Evolutionary conservation across 1,140 invertebrate genomes (phyloP).

Genomic region (Aphidius ervi): DNA sequence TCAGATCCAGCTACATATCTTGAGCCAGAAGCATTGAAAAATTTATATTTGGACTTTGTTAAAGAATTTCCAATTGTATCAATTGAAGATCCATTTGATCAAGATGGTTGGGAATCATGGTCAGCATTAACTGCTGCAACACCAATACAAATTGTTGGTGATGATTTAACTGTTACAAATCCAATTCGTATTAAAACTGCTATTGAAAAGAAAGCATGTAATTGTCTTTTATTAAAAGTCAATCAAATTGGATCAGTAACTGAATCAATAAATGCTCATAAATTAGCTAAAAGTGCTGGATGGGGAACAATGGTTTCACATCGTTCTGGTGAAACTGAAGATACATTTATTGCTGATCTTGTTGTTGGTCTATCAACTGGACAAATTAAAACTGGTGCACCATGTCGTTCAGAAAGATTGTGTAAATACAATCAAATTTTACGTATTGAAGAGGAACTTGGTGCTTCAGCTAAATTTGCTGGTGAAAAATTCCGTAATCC

Average conservation of each 20-base stretch:
- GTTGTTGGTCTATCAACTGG: conserved; percentile 96
- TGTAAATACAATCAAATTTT: conserved; percentile 99
- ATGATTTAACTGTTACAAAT: conserved; percentile 95
- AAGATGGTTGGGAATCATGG: conserved; percentile 97
- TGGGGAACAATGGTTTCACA: conserved; percentile 99
- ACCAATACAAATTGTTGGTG: conserved; percentile 89
- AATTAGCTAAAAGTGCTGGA: conserved; percentile 86
- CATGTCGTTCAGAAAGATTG: conserved; percentile 95
- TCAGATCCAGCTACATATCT: conserved; percentile 78
- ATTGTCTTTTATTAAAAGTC: conserved; percentile 94
- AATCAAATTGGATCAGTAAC: conserved; percentile 98
- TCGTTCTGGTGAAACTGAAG: conserved; percentile 97
- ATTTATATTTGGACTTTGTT: conserved; percentile 88
- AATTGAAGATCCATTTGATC: conserved; percentile 98
- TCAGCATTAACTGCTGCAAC: conserved; percentile 73
- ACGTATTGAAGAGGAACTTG: conserved; percentile 97
- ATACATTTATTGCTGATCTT: conserved; percentile 97
- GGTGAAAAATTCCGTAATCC: conserved; percentile 92
- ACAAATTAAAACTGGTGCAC: conserved; percentile 98
- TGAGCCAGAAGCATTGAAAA: conserved; percentile 73
- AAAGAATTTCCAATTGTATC: conserved; percentile 94
- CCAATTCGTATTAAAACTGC: conserved; percentile 85
- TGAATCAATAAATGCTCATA: conserved; percentile 94
- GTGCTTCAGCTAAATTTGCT: conserved; percentile 83
- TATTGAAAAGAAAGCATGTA: conserved; percentile 96